Percentiles rank a stretch among this genome's conserved stretches.
These are phyloP conservation scores for Arge pagana DNA, from an alignment of 2,888 invertebrate species.

Conservation along the genomic window DNA sequence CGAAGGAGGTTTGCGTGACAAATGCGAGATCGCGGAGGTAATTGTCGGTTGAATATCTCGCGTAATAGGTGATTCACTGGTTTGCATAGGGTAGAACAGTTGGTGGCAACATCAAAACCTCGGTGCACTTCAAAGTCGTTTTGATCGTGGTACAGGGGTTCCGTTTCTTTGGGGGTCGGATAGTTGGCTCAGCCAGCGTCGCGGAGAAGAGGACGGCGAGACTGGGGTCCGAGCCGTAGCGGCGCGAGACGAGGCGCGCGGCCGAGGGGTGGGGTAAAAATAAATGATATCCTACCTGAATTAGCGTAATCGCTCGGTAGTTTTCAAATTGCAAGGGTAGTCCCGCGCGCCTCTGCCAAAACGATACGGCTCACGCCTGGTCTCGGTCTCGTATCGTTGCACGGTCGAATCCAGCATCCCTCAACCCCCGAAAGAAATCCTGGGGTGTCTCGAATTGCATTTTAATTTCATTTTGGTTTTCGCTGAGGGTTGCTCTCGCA, in stretches of 20 bases:
- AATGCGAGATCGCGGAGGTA: slow-evolving; percentile 11
- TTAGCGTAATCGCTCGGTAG: slow-evolving; percentile 57
- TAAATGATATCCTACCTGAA: slow-evolving; percentile 57
- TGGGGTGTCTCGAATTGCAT: slow-evolving; percentile 54
- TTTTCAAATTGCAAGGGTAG: slow-evolving; percentile 54
- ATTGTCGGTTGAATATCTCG: slow-evolving; percentile 20
- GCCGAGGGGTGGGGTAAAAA: slow-evolving; percentile 53
- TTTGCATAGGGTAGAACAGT: slow-evolving; percentile 55
- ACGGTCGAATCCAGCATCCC: no score
- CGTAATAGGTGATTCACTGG: slow-evolving; percentile 53
- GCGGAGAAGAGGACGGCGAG: slow-evolving; percentile 31
- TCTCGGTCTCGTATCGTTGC: no score
- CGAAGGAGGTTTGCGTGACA: no score
- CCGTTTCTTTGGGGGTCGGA: slow-evolving; percentile 31
- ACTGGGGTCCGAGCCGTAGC: slow-evolving; percentile 33
- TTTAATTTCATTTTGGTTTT: slow-evolving; percentile 55
- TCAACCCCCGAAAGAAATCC: slow-evolving; percentile 38
- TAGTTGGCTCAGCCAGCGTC: not conserved
- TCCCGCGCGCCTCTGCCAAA: slow-evolving; percentile 38
- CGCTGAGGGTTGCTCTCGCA: slow-evolving; percentile 38
- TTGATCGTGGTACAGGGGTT: slow-evolving; percentile 19
- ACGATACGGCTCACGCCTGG: no score
- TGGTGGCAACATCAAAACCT: slow-evolving; percentile 57
- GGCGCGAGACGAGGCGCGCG: slow-evolving; percentile 8
- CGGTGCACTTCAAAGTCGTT: slow-evolving; percentile 54